phyloP scores from a whole-genome alignment of 2,888 invertebrate genomes.

The Seira musarum region DNA sequence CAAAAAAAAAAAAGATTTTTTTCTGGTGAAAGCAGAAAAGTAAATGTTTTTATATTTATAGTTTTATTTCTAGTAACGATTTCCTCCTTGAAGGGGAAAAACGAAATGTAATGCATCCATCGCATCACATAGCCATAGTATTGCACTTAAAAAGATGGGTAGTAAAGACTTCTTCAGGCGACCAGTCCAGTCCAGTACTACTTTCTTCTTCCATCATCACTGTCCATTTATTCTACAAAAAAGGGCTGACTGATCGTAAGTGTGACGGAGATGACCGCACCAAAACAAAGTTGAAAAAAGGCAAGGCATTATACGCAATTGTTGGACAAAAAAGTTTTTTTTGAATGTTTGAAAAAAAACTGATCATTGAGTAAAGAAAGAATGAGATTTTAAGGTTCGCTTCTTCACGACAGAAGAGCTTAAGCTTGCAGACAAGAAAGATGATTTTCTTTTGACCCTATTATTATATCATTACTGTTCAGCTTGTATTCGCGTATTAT shows the following conservation, averaged over 20 bases:
- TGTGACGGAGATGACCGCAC: conserved; percentile 41
- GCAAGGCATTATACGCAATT: neutral
- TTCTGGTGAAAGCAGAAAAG: conserved; percentile 42
- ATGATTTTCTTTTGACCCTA: neutral
- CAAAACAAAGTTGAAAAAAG: conserved; percentile 15
- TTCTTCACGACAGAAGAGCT: neutral
- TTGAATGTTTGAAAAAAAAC: neutral
- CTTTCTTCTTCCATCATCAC: conserved; percentile 9
- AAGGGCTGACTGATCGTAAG: conserved; percentile 18
- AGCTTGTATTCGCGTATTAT: conserved; percentile 26
- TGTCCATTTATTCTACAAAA: conserved; percentile 19
- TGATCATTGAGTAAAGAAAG: neutral
- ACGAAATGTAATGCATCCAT: too few species aligned
- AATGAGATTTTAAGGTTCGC: neutral
- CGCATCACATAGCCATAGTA: neutral
- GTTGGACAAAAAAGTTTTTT: conserved; percentile 16
- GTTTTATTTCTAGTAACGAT: conserved; percentile 2
- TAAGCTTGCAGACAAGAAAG: neutral
- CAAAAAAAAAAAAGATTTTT: too few species aligned
- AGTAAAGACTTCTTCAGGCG: neutral
- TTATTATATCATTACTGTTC: conserved; percentile 39
- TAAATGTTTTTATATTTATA: conserved; percentile 8
- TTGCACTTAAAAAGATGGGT: conserved; percentile 7
- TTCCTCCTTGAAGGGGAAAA: conserved; percentile 10
- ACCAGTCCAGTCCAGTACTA: too few species aligned